Evolutionary conservation across 2,113 vertebrate genomes (phyloP), one percentile per base, ranked within the genome.

Genomic region (Psammodynastes pulverulentus): DNA sequence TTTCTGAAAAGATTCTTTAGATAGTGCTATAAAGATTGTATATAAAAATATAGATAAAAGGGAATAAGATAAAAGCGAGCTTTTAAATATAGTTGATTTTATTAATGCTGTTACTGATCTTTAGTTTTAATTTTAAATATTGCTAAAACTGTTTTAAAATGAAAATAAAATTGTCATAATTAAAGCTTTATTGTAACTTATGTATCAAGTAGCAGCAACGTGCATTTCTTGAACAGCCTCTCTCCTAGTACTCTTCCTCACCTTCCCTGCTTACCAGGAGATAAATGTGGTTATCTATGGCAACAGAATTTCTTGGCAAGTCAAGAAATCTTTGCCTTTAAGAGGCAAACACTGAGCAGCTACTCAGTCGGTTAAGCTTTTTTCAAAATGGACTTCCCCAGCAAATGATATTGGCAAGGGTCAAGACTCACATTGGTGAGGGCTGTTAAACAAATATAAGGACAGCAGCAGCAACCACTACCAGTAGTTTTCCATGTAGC

Each of bases 221-320:
- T 72, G 96, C 95, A 95, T 95, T 95, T 95, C 94, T 95, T 95
- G 29, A 85, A 94, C 94, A 56, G 45, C 85, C 89, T 93, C 92
- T 89, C 58, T 94, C 91, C 93, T 9, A 91, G 56, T 91, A 88
- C 26, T 53, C 85, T 89, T 94, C 92, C 94, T 24, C 23, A 0
- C 52, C 13, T 17, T 5, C 43, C 15, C 34, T 12, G 26, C 9
- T 43, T 9, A 56, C 34, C 72, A 45, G 29, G 34, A 45, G 24
- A 39, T 90, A 93, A 95, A 95, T 93, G 89, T 92, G 23, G 26
- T 8, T 21, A 87, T 7, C 23, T 72, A 17, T 45, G 39, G 39
- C 86, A 87, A 87, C 21, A 49, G 45, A 72, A 92, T 29, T 13
- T 48, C 34, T 6, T 89, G 39, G 39, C 29, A 48, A 23, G 45